phyloP scores from a whole-genome alignment of 2,888 invertebrate genomes.

The Acholoe squamosa region DNA sequence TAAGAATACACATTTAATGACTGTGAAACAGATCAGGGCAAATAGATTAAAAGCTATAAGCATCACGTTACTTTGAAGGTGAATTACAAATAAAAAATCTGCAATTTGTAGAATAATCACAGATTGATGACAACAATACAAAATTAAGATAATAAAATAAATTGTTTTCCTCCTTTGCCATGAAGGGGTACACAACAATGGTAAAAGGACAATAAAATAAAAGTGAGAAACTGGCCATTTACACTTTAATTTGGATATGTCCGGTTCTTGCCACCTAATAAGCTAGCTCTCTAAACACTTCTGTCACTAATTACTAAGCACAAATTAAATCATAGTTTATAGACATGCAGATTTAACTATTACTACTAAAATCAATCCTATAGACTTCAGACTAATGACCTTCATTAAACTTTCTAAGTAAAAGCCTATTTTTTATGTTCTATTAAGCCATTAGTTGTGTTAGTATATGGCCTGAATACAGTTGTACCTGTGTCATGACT shows the following conservation, averaged over 20 bases:
- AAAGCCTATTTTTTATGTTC: neutral
- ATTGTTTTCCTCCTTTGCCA: neutral
- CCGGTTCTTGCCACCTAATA: too few relatives aligned
- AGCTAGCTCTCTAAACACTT: too few relatives aligned
- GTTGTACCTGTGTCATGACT: too few relatives aligned
- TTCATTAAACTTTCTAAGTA: too few relatives aligned
- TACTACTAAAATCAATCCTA: neutral
- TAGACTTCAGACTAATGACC: neutral
- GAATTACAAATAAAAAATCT: neutral
- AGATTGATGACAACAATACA: neutral
- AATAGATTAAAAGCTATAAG: too few relatives aligned
- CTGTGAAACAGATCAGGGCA: neutral
- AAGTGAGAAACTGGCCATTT: too few relatives aligned
- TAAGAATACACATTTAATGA: neutral
- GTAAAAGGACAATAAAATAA: too few relatives aligned
- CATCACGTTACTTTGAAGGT: too few relatives aligned
- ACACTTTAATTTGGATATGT: too few relatives aligned
- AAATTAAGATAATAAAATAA: neutral
- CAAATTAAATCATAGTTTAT: neutral
- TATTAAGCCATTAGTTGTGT: neutral
- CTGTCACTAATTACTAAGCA: too few relatives aligned
- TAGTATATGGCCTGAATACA: neutral
- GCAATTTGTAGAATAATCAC: neutral
- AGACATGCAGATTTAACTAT: neutral
- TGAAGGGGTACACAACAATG: neutral